A percentile compares a stretch with the other conserved stretches of the same genome.
Evolutionary conservation across 2,113 vertebrate genomes (phyloP).

Genomic region (Sprattus sprattus): DNA sequence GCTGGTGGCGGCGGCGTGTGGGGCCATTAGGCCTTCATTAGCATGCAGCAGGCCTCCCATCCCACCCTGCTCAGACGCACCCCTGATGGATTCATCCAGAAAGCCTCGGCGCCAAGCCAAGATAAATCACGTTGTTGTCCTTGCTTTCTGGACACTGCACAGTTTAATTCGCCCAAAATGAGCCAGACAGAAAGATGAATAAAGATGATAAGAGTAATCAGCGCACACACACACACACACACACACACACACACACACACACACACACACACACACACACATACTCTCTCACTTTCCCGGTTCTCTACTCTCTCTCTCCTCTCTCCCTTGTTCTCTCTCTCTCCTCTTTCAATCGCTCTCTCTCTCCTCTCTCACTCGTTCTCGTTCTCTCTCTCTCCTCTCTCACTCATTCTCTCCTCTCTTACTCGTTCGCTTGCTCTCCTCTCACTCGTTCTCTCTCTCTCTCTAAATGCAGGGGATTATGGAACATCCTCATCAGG

Average conservation of each 20-base stretch:
- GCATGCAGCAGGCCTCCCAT: conserved; percentile 30
- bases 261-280: neutral
- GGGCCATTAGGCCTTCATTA: conserved; percentile 43
- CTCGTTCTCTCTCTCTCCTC: neutral
- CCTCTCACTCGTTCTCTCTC: neutral
- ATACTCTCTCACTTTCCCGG: neutral
- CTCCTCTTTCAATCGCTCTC: neutral
- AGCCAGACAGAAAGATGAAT: conserved; percentile 35
- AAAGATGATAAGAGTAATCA: conserved; percentile 39
- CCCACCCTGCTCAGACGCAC: neutral
- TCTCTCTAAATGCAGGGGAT: too few relatives aligned
- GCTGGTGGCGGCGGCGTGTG: too few relatives aligned
- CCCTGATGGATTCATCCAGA: conserved; percentile 41
- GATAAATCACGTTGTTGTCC: conserved; percentile 45
- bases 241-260: neutral
- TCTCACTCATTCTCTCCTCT: neutral
- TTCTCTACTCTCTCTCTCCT: neutral
- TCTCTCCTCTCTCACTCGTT: neutral
- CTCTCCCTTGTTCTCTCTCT: neutral
- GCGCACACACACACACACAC: neutral
- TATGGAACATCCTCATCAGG: too few relatives aligned
- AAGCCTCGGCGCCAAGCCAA: conserved; percentile 24
- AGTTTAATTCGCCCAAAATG: conserved; percentile 46
- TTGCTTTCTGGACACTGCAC: conserved; percentile 48
- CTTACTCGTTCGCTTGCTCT: neutral